phyloP scores from a whole-genome alignment of 2,113 vertebrate genomes.

The Cyrtonyx montezumae region DNA sequence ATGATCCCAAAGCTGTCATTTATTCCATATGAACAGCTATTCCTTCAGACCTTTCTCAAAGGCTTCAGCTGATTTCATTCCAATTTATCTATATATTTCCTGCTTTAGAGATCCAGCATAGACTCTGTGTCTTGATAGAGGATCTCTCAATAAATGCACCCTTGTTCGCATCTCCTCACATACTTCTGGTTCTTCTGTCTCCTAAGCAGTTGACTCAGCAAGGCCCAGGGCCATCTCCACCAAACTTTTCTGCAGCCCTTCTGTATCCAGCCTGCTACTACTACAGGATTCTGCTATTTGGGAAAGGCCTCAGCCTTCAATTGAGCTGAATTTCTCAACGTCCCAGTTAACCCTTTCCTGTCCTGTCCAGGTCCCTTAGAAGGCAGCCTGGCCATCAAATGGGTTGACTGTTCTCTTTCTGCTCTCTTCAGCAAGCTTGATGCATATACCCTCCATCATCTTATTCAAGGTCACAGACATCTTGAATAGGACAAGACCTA shows the following conservation, averaged over 20 bases:
- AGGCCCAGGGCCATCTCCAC: background rate
- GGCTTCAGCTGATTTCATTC: background rate
- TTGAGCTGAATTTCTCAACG: background rate
- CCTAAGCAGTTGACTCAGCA: rapidly evolving
- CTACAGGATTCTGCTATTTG: background rate
- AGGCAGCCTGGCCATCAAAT: background rate
- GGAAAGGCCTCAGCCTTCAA: background rate
- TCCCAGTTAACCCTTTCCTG: background rate
- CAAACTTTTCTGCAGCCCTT: rapidly evolving
- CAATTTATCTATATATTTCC: background rate
- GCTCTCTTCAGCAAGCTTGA: background rate
- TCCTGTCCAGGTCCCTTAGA: background rate
- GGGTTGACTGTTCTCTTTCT: rapidly evolving
- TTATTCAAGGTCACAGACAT: background rate
- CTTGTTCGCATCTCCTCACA: rapidly evolving
- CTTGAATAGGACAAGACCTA: background rate
- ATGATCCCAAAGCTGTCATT: rapidly evolving
- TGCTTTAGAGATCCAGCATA: background rate
- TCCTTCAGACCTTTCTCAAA: background rate
- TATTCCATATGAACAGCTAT: background rate
- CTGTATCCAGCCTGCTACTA: background rate
- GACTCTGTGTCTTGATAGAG: rapidly evolving
- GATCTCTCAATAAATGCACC: rapidly evolving
- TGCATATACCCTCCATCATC: rapidly evolving
- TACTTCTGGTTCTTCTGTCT: background rate